Percentiles rank a stretch among this genome's conserved stretches.
Conservation (phyloP, 2,113 vertebrate species). For the Nyctibius bracteatus region DNA sequence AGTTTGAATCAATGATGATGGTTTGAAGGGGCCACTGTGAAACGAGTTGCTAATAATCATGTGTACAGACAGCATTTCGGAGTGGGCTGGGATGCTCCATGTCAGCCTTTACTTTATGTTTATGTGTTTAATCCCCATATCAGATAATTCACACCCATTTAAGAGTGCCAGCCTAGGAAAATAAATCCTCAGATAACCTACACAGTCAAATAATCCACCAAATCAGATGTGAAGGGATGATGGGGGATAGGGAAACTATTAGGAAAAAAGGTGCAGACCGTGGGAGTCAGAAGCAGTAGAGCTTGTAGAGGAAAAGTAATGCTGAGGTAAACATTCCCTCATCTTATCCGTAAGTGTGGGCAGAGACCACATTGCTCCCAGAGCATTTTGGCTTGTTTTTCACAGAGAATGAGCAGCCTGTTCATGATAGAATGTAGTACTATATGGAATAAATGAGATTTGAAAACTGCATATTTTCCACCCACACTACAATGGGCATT, state of each 20-base stretch:
- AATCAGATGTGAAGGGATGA: conserved; percentile 11
- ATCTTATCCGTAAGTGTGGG: neutral
- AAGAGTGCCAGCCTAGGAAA: conserved; percentile 23
- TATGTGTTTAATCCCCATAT: conserved; percentile 36
- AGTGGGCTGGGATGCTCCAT: neutral
- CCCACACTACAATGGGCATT: conserved; percentile 59
- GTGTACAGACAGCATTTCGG: neutral
- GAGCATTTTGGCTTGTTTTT: conserved; percentile 21
- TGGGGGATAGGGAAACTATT: neutral
- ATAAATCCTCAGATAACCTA: conserved; percentile 41
- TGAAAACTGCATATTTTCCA: conserved; percentile 51
- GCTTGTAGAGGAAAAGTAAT: neutral
- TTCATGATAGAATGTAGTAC: conserved; percentile 43
- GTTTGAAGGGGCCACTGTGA: neutral
- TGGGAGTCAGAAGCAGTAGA: neutral
- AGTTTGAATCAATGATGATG: neutral
- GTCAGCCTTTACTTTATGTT: conserved; percentile 8
- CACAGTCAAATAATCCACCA: conserved; percentile 29
- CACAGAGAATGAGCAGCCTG: conserved; percentile 26
- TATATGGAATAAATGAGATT: conserved; percentile 59
- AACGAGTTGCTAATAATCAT: conserved; percentile 21
- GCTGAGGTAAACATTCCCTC: conserved; percentile 30
- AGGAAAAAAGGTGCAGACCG: neutral
- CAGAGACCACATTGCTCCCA: conserved; percentile 3
- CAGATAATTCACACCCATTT: conserved; percentile 59